phyloP scores from a whole-genome alignment of 2,797 vertebrate species.

The Phataginus tetradactyla region DNA sequence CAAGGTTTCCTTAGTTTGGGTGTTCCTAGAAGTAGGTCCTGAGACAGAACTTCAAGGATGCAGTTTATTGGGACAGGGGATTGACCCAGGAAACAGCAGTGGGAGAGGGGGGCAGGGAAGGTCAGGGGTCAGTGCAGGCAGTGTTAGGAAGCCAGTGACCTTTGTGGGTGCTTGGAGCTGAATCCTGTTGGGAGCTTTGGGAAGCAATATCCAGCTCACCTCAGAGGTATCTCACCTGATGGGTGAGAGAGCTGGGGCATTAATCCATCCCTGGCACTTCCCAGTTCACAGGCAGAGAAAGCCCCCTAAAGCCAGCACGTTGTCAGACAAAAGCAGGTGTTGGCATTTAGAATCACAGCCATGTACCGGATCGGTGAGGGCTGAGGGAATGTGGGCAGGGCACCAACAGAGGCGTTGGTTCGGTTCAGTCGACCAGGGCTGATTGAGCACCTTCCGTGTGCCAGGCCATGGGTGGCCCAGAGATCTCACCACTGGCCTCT shows the following conservation, averaged over 20 bases:
- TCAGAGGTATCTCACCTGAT: too few relatives aligned
- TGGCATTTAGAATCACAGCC: not conserved
- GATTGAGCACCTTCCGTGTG: not conserved
- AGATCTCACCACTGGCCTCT: not conserved
- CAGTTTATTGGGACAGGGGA: not conserved
- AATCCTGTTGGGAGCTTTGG: not conserved
- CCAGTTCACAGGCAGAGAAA: not conserved
- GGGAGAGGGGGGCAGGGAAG: not conserved
- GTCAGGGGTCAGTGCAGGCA: not conserved
- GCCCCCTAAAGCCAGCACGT: not conserved
- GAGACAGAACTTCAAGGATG: not conserved
- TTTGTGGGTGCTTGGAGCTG: not conserved
- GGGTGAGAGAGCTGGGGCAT: not conserved
- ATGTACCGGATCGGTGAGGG: not conserved
- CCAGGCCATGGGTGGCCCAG: not conserved
- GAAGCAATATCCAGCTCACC: not conserved
- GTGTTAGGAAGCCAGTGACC: not conserved
- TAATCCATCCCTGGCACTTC: not conserved
- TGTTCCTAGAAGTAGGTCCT: not conserved
- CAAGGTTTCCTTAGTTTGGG: not conserved
- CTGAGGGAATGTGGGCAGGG: not conserved
- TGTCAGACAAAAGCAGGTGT: not conserved
- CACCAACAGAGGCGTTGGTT: not conserved
- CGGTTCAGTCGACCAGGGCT: not conserved
- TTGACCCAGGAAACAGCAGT: not conserved